Percentiles rank a stretch among this genome's conserved stretches.
These are phyloP conservation scores for Conchocele bisecta DNA, from an alignment of 2,888 invertebrate genomes.

Conservation along the genomic window DNA sequence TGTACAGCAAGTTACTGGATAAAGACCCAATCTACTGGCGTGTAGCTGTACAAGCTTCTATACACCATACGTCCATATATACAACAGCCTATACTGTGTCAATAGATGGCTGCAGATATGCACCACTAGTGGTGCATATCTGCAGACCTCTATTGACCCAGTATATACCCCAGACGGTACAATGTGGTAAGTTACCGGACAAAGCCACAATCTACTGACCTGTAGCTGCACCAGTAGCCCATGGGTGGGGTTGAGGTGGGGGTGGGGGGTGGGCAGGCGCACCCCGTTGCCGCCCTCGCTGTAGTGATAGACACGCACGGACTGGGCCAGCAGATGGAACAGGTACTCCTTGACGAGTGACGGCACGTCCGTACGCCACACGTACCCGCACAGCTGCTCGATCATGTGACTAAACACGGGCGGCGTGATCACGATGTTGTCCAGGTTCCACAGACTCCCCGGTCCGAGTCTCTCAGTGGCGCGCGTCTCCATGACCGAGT, in stretches of 20 bases:
- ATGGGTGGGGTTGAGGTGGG: conserved; percentile 70
- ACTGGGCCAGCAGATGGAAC: conserved; percentile 80
- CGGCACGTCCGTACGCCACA: conserved; percentile 79
- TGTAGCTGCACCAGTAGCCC: conserved; percentile 76
- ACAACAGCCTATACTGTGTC: too few relatives aligned
- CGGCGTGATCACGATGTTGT: conserved; percentile 76
- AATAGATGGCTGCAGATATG: too few relatives aligned
- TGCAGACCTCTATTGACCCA: too few relatives aligned
- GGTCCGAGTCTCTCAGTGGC: conserved; percentile 53
- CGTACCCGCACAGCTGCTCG: conserved; percentile 78
- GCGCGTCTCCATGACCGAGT: conserved; percentile 11
- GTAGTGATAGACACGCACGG: conserved; percentile 75
- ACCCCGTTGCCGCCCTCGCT: conserved; percentile 70
- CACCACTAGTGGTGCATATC: too few relatives aligned
- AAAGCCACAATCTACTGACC: too few relatives aligned
- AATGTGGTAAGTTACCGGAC: too few relatives aligned
- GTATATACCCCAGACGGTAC: too few relatives aligned
- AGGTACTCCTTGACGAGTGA: conserved; percentile 79
- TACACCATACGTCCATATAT: too few relatives aligned
- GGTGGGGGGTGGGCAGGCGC: conserved; percentile 61
- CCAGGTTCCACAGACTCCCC: conserved; percentile 75
- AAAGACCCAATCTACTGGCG: too few relatives aligned
- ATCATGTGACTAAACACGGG: conserved; percentile 76
- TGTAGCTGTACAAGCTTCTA: too few relatives aligned
- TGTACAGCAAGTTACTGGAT: too few relatives aligned